These are phyloP conservation scores for Bombus pascuorum DNA, from an alignment of 1,140 invertebrate species.

Conservation along the genomic window DNA sequence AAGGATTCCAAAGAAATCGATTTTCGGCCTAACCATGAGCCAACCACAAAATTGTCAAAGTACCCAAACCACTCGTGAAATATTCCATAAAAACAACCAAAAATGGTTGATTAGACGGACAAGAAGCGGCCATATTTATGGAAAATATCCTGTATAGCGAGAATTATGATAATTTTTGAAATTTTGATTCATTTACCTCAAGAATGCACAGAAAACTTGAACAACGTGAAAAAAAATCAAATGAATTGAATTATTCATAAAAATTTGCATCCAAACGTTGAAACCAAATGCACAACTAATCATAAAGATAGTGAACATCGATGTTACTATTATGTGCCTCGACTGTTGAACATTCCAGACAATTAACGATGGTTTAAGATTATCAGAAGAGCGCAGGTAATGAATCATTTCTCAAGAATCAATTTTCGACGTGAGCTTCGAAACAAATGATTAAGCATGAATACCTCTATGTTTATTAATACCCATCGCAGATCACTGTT, in stretches of 20 bases:
- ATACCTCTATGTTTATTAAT: too few species aligned
- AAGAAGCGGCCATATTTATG: conserved; percentile 75
- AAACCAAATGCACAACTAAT: not conserved
- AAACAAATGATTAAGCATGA: not conserved
- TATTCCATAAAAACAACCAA: conserved; percentile 32
- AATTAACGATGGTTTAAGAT: not conserved
- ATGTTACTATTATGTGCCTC: not conserved
- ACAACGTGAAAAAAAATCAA: not conserved
- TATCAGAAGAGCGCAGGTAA: not conserved
- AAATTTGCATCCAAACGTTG: not conserved
- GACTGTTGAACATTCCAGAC: not conserved
- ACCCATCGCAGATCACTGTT: too few species aligned
- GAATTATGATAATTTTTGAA: not conserved
- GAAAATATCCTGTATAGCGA: conserved; percentile 71
- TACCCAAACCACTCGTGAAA: conserved; percentile 31
- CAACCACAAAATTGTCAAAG: conserved; percentile 52
- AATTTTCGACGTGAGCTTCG: too few species aligned
- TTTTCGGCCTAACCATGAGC: not conserved
- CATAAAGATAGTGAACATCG: too few species aligned
- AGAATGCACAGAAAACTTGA: not conserved
- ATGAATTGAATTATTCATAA: not conserved
- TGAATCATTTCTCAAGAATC: conserved; percentile 1
- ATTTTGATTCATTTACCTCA: not conserved
- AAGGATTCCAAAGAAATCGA: conserved; percentile 17
- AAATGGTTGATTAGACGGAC: conserved; percentile 74